Conservation (phyloP, 1,140 invertebrate genomes). For the Lasioglossum albipes region DNA sequence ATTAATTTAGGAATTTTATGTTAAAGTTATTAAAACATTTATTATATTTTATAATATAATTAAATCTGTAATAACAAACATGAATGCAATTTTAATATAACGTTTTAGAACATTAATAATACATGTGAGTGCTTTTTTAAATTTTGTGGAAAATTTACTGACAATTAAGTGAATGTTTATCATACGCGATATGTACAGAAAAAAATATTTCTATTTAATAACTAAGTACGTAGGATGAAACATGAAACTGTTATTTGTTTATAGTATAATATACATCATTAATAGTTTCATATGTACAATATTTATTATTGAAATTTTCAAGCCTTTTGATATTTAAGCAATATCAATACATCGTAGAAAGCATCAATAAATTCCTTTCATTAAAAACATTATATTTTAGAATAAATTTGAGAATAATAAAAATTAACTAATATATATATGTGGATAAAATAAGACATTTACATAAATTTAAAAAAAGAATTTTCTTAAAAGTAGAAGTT, state of each 20-base stretch:
- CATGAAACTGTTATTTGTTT: slow-evolving; percentile 38
- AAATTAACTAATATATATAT: neutral
- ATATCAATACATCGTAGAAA: slow-evolving; percentile 36
- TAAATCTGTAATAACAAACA: slow-evolving; percentile 25
- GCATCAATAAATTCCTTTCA: slow-evolving; percentile 25
- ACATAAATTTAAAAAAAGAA: neutral
- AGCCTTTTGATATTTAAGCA: slow-evolving; percentile 28
- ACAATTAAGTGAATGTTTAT: slow-evolving; percentile 3
- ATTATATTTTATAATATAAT: neutral
- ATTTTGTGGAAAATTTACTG: neutral
- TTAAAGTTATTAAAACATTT: neutral
- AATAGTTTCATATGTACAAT: slow-evolving; percentile 36
- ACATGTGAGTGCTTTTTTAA: neutral
- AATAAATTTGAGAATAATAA: neutral
- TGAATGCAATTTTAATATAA: neutral
- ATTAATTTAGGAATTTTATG: slow-evolving; percentile 3
- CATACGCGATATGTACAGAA: slow-evolving; percentile 12
- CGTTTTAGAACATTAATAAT: neutral
- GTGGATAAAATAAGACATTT: neutral
- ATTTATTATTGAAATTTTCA: slow-evolving; percentile 35
- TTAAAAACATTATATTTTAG: neutral
- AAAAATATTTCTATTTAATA: neutral
- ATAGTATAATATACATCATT: slow-evolving; percentile 23
- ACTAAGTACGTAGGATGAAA: slow-evolving; percentile 15
- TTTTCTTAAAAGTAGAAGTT: neutral